Percentiles rank a stretch among this genome's conserved stretches.
Conservation (phyloP, 2,797 vertebrate species). For the Enteromius argenteus region DNA sequence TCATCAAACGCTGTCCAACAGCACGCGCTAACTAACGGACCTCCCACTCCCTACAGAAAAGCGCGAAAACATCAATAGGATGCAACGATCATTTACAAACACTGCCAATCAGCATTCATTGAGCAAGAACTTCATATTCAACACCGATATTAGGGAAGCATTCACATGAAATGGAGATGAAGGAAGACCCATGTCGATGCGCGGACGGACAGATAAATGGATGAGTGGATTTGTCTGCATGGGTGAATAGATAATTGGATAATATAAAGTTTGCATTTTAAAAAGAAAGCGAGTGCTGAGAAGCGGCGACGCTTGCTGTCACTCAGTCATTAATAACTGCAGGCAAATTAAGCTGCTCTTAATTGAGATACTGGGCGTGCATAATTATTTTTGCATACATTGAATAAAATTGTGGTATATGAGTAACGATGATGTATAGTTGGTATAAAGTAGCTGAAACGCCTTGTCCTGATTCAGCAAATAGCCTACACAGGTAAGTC, state of each 20-base stretch:
- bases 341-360: conserved; percentile 51
- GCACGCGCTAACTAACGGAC: conserved; percentile 48
- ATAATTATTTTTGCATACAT: conserved; percentile 42
- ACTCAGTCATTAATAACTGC: conserved; percentile 56
- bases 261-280: conserved; percentile 39
- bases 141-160: conserved; percentile 19
- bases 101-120: conserved; percentile 17
- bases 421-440: conserved; percentile 10
- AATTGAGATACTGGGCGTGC: conserved; percentile 37
- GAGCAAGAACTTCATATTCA: conserved; percentile 26
- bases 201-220: conserved; percentile 29
- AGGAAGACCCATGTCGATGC: conserved; percentile 20
- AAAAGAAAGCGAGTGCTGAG: neutral
- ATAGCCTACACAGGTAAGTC: neutral
- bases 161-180: conserved; percentile 14
- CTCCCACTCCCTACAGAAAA: conserved; percentile 29
- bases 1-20: conserved; percentile 75
- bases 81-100: conserved; percentile 35
- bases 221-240: conserved; percentile 30
- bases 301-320: conserved; percentile 31
- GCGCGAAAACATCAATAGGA: conserved; percentile 32
- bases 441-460: neutral
- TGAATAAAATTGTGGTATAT: conserved; percentile 14
- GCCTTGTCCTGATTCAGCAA: neutral
- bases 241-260: conserved; percentile 43